Conservation (phyloP, 2,888 invertebrate genomes). For the Lobophora halterata region DNA sequence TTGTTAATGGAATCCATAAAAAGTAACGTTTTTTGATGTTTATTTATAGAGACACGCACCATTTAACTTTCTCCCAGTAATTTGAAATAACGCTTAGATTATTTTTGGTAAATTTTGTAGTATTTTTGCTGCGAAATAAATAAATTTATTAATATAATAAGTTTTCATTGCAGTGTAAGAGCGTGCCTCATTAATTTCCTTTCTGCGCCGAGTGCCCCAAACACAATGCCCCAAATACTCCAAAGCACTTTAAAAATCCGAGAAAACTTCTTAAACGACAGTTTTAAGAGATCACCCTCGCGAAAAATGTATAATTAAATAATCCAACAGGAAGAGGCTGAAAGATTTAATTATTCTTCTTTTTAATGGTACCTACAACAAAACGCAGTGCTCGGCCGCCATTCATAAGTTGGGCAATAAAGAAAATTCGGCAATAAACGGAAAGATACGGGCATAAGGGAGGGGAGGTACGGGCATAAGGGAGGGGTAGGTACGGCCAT, state of each 20-base stretch:
- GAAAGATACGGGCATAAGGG: constrained; percentile 41
- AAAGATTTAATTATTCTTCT: constrained; percentile 46
- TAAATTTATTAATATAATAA: constrained; percentile 9
- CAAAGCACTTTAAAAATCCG: constrained; percentile 26
- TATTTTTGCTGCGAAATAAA: neutral
- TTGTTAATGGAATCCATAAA: constrained; percentile 22
- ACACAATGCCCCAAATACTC: constrained; percentile 24
- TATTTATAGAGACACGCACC: constrained; percentile 12
- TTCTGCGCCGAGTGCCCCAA: constrained; percentile 21
- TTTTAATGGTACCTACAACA: constrained; percentile 40
- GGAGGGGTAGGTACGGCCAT: constrained; percentile 36
- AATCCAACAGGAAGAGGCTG: constrained; percentile 35
- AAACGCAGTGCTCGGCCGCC: constrained; percentile 31
- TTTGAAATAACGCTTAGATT: too few species aligned
- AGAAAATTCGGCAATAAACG: constrained; percentile 57
- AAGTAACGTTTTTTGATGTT: constrained; percentile 17
- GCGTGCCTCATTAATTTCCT: constrained; percentile 22
- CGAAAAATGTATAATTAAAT: constrained; percentile 37
- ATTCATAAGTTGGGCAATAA: constrained; percentile 56
- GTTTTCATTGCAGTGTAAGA: constrained; percentile 15
- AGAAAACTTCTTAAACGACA: constrained; percentile 32
- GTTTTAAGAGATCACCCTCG: constrained; percentile 33
- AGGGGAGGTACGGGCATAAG: constrained; percentile 42
- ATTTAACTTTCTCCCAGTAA: constrained; percentile 2
- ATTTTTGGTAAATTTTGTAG: neutral